Evolutionary conservation across 1,140 invertebrate genomes (phyloP).

Genomic region (Mylabris phalerata): DNA sequence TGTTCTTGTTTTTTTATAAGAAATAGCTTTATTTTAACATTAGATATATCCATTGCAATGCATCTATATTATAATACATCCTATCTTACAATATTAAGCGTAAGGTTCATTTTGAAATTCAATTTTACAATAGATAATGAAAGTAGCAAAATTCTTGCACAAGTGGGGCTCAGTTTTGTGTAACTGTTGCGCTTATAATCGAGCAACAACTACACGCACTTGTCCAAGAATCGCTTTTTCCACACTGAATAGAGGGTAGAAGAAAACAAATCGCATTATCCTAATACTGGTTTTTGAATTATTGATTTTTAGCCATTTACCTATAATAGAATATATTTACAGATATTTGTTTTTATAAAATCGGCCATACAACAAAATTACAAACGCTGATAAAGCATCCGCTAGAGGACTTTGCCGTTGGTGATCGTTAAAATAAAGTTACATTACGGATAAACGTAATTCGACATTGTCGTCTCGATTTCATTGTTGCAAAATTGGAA

Average conservation of each 20-base stretch:
- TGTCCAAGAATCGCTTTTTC: conserved; percentile 18
- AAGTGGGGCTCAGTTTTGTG: conserved; percentile 16
- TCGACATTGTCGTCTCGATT: too few species aligned
- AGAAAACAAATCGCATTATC: too few species aligned
- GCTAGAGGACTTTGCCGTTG: too few species aligned
- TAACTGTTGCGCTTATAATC: neutral
- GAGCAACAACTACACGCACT: conserved; percentile 12
- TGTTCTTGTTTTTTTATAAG: conserved; percentile 21
- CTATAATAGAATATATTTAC: neutral
- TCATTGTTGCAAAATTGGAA: too few species aligned
- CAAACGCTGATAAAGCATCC: neutral
- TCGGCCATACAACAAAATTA: neutral
- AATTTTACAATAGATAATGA: conserved; percentile 22
- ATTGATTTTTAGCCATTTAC: neutral
- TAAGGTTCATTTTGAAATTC: conserved; percentile 23
- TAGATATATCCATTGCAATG: conserved; percentile 32
- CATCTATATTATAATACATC: conserved; percentile 26
- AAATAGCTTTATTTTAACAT: conserved; percentile 39
- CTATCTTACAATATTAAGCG: conserved; percentile 35
- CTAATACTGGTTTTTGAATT: neutral
- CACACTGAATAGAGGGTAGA: too few species aligned
- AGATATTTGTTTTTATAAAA: conserved; percentile 5
- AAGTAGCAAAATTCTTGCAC: conserved; percentile 13
- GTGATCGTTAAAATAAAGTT: too few species aligned
- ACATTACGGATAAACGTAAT: too few species aligned